Percentiles rank a stretch among this genome's conserved stretches.
phyloP scores from a whole-genome alignment of 2,888 invertebrate species.

The Epistrophe grossulariae region DNA sequence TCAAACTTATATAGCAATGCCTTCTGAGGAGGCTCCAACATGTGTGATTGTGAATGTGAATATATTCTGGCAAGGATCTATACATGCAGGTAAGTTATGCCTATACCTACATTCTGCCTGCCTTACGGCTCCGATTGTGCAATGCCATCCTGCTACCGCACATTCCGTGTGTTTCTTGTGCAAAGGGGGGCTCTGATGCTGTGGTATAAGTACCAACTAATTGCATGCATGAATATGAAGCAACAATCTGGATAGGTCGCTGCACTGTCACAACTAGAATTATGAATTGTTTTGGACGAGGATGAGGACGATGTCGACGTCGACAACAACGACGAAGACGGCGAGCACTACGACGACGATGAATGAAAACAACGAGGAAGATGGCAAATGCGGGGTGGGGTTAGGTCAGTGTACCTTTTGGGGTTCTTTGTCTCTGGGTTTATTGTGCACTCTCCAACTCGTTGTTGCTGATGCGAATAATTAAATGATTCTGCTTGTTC shows the following conservation, averaged over 20 bases:
- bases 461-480: constrained; percentile 63
- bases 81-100: not conserved
- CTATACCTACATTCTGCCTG: constrained; percentile 1
- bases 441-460: not conserved
- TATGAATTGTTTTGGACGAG: constrained; percentile 43
- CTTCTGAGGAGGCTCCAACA: constrained; percentile 28
- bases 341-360: not conserved
- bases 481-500: constrained; percentile 64
- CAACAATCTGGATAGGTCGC: constrained; percentile 58
- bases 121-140: constrained; percentile 7
- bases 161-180: constrained; percentile 25
- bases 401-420: constrained; percentile 63
- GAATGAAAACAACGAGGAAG: constrained; percentile 6
- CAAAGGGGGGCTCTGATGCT: constrained; percentile 21
- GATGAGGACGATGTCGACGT: not conserved
- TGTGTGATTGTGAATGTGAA: constrained; percentile 5
- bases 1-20: constrained; percentile 14
- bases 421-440: constrained; percentile 18
- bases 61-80: constrained; percentile 21
- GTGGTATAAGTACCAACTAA: constrained; percentile 62
- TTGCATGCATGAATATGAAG: constrained; percentile 70
- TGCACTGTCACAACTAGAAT: constrained; percentile 36
- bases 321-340: not conserved
- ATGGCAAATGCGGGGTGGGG: constrained; percentile 25
- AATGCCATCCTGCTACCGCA: constrained; percentile 34